Evolutionary conservation across 2,797 vertebrate genomes (phyloP), one percentile per base, ranked within the genome.

Genomic region (Erpetoichthys calabaricus): DNA sequence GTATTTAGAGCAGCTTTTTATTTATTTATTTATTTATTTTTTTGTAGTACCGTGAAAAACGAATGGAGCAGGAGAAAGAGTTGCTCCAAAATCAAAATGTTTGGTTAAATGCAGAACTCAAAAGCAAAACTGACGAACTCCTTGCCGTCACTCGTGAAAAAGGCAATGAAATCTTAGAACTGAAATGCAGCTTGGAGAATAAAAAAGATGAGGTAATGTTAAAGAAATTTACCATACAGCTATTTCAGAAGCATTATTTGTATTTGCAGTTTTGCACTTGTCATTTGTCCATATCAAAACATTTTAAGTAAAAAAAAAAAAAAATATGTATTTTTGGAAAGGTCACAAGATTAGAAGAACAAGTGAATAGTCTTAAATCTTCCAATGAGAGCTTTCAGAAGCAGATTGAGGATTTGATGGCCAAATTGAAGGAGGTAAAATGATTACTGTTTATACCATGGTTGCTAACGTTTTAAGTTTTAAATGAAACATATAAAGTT

Each of bases 11-110:
- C 25, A 25, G 25, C 58, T 65, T 3, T 44, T 42, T 4, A n/a
- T n/a, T n/a, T n/a, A n/a, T n/a, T n/a, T n/a, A n/a, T n/a, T n/a
- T n/a, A n/a, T 59, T 46, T 7, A 58, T 66, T 60, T 62, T 50
- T 64, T 55, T 69, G 45, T 64, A 99, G 96, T 91, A 91, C 73
- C 90, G 89, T 58, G 96, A 99, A 73, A 94, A 89, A 65, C 90
- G 96, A 3, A 84, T 96, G 82, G 92, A 93, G 9, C 94, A 98
- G 72, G 96, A 99, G 68, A 97, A 93, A 56, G 91, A 94, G 62
- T 81, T 98, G 42, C 74, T 97, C 0, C 78, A 88, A 64, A 79
- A 64, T 62, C 94, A 99, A 55, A 91, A 83, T 59, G 80, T 83
- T 0, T 99, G 96, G 96, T 73, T 99, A 66, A 94, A 91, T 25